Evolutionary conservation across 1,140 invertebrate species (phyloP).

Genomic region (Chironomus tepperi): DNA sequence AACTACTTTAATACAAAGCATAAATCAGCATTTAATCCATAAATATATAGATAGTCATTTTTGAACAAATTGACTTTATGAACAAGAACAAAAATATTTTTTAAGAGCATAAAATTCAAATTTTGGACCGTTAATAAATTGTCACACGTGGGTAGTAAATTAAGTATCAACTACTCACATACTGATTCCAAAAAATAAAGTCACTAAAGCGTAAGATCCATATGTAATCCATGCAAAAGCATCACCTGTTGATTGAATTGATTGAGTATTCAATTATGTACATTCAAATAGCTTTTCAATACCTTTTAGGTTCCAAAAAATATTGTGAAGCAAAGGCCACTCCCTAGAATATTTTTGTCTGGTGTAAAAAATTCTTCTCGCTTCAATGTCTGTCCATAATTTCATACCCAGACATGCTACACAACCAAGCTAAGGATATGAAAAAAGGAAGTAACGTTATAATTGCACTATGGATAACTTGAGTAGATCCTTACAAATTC

Average conservation of each 20-base stretch:
- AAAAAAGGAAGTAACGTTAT: neutral
- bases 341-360: conserved; percentile 27
- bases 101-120: no score
- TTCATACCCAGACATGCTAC: conserved; percentile 26
- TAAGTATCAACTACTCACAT: neutral
- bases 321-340: conserved; percentile 26
- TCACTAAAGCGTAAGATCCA: conserved; percentile 26
- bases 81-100: no score
- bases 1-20: no score
- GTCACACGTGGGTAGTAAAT: no score
- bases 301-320: conserved; percentile 25
- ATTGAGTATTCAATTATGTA: neutral
- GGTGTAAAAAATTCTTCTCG: conserved; percentile 23
- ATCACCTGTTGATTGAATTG: neutral
- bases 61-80: no score
- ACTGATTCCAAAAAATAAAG: conserved; percentile 21
- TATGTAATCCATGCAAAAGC: conserved; percentile 27
- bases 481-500: conserved; percentile 1
- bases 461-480: neutral
- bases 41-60: no score
- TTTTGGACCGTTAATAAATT: no score
- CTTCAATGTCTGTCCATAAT: conserved; percentile 25
- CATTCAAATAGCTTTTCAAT: neutral
- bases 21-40: no score
- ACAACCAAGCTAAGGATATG: conserved; percentile 25